These are phyloP conservation scores for Phocoena sinus DNA, from an alignment of 2,113 vertebrate species.

Conservation along the genomic window DNA sequence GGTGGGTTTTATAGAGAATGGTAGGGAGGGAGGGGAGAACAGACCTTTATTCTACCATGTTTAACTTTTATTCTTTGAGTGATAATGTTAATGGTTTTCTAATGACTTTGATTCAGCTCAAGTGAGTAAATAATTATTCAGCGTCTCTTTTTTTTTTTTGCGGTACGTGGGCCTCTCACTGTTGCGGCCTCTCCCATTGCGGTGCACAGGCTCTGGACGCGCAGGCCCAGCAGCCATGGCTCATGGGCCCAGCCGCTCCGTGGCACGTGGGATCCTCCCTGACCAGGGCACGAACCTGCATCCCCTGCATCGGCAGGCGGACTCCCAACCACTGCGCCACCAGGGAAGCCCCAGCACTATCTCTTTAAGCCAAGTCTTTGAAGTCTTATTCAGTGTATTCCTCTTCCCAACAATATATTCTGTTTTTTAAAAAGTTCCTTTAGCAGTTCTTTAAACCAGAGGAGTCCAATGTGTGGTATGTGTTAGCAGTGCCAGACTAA, in stretches of 20 bases:
- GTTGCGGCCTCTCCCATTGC: too few relatives aligned
- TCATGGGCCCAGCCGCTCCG: too few relatives aligned
- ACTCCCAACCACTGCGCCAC: too few relatives aligned
- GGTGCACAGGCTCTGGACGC: too few relatives aligned
- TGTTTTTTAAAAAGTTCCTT: not conserved
- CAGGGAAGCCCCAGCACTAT: too few relatives aligned
- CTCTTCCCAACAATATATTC: not conserved
- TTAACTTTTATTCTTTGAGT: slow-evolving; percentile 34
- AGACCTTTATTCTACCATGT: not conserved
- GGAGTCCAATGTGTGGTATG: not conserved
- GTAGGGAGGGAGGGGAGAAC: not conserved
- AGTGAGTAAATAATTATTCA: slow-evolving; percentile 18
- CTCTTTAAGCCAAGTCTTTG: not conserved
- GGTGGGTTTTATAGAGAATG: not conserved
- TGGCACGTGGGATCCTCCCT: accelerated
- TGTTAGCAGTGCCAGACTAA: not conserved
- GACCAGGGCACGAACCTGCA: accelerated
- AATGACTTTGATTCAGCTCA: slow-evolving; percentile 1
- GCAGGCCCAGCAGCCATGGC: too few relatives aligned
- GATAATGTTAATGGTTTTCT: not conserved
- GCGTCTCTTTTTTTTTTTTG: not conserved
- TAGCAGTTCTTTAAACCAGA: not conserved
- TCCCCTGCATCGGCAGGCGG: too few relatives aligned
- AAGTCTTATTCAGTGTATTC: not conserved
- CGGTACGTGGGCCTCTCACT: too few relatives aligned